Evolutionary conservation across 2,888 invertebrate genomes (phyloP), one percentile per base, ranked within the genome.

Genomic region (Ophioninae sp.): DNA sequence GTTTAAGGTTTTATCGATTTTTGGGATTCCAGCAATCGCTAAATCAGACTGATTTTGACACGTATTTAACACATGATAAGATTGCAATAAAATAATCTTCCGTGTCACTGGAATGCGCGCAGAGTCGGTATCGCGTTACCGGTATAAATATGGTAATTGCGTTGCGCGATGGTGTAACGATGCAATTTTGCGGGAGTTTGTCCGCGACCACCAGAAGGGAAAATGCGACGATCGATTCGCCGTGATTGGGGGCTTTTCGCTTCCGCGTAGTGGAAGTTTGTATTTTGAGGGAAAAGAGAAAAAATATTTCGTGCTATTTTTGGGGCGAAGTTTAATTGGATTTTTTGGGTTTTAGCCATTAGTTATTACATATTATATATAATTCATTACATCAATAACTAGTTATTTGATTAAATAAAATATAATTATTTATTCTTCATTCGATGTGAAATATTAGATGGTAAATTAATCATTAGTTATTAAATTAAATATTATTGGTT

Each of bases 1-100:
- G 30, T 64, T 8, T 82, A 68, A 69, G 78, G 22, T 68, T 3
- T 7, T 68, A 64, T 82, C 82, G 22, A 78, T 2, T 81, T 73
- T 23, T 9, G 37, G 10, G 77, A 51, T 51, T 51, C 51, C 2
- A 56, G 39, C 56, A 41, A 63, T 10, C 13, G 10, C 10, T 3
- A 22, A 13, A 63, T 63, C 39, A 22, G 39, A 8, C 13, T 20
- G 0, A 20, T 41, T 67, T 67, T n/a, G 13, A 20, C 67, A 8
- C 22, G 39, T 41, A 7, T 51, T 17, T 51, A 6, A 51, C 17
- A 51, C 51, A 51, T 44, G 20, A 8, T 67, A 20, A n/a, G 22
- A 67, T 22, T 44, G 7, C 3, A 41, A 67, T 67, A 67, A 67
- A 30, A 22, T 10, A 67, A 44, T 41, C 67, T 67, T 51, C 6